Base-by-base conservation (phyloP, 1,140 invertebrate genomes). In the Propsilocerus akamusi region DNA sequence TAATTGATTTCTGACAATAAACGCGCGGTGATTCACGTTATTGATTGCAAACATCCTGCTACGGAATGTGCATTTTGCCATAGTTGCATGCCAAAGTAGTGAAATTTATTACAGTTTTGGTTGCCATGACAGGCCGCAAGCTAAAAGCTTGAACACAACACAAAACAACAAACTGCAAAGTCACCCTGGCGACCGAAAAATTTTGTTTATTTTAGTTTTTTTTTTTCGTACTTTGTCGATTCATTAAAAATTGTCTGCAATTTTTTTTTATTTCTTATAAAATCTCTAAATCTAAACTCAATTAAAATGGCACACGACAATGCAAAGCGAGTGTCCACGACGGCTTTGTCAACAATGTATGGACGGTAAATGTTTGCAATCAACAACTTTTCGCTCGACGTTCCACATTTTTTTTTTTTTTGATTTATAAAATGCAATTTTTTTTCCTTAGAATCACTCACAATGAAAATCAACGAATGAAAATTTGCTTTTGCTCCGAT, bases 401-500 rank as follows among this genome's bases (percentile, higher is more conserved):
- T n/a, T n/a, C n/a, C n/a, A n/a, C n/a, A 14, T 22, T 41, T 14
- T 26, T 14, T 50, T 41, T 8, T 25, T 51, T 52, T 10, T 51
- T 26, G 52, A 46, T 10, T 30, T 2, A 14, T 28, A 10, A 28
- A 48, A 49, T 26, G 49, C 48, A 3, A 4, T 41, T 20, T 41
- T 3, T n/a, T 41, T 20, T 20, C 11, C 8, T 17, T 20, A 41
- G 34, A 41, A 41, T 41, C n/a, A 41, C 34, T 7, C 34, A 41
- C 34, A 41, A 41, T 17, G 34, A 41, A 20, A 56, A 62, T 49
- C 70, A 73, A 54, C 58, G 62, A 62, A 74, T 75, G 58, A 75
- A 76, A 62, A 73, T 88, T 8, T 75, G 79, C 24, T 96, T 86
- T 68, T 92, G 88, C 56, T 89, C 88, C 30, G 91, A 96, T 65